A percentile compares a stretch with the other conserved stretches of the same genome.
Evolutionary conservation across 2,797 vertebrate species (phyloP).

Genomic region (Rhabdomys pumilio): DNA sequence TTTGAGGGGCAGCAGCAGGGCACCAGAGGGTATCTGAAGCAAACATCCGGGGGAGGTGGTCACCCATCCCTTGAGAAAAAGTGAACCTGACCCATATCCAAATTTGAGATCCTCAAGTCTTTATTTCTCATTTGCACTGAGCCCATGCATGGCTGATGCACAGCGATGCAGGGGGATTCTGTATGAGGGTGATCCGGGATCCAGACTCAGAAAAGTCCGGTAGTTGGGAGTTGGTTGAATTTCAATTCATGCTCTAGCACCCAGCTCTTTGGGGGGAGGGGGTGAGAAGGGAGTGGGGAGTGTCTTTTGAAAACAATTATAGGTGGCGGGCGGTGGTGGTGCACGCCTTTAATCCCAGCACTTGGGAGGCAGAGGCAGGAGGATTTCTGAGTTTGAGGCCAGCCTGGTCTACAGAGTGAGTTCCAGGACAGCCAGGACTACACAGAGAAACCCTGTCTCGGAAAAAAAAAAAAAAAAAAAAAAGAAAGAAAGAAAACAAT

Average conservation of each 20-base stretch:
- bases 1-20: neutral
- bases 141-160: rapidly evolving
- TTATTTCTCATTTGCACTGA: neutral
- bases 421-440: too few relatives aligned
- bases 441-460: too few relatives aligned
- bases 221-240: neutral
- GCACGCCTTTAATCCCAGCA: too few relatives aligned
- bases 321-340: neutral
- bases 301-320: neutral
- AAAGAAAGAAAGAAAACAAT: neutral
- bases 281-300: too few relatives aligned
- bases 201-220: neutral
- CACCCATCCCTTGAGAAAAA: neutral
- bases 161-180: neutral
- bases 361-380: too few relatives aligned
- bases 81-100: neutral
- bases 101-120: neutral
- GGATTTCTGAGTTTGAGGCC: too few relatives aligned
- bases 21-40: neutral
- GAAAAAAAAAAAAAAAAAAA: too few relatives aligned
- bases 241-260: neutral
- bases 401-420: too few relatives aligned
- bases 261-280: neutral
- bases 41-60: too few relatives aligned
- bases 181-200: neutral